A percentile compares a stretch with the other conserved stretches of the same genome.
phyloP scores from a whole-genome alignment of 2,888 invertebrate genomes.

The Latheticus oryzae region DNA sequence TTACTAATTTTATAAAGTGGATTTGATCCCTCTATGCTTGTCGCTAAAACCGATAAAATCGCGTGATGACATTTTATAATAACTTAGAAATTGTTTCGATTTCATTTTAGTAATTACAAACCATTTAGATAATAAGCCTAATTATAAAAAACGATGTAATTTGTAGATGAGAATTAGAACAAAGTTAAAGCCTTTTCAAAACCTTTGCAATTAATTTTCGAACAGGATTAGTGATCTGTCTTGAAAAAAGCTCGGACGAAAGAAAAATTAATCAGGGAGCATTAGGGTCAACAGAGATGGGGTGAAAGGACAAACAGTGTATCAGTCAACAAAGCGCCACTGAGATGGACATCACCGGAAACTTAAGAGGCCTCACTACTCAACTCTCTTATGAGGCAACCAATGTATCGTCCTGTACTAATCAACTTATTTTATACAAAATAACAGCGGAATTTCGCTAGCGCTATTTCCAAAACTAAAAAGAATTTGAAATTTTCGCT shows the following conservation, averaged over 20 bases:
- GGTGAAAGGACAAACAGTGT: slow-evolving; percentile 60
- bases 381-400: too few relatives aligned
- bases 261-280: slow-evolving; percentile 54
- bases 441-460: too few relatives aligned
- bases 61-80: slow-evolving; percentile 25
- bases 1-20: slow-evolving; percentile 35
- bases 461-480: too few relatives aligned
- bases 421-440: too few relatives aligned
- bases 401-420: too few relatives aligned
- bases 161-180: background rate
- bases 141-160: slow-evolving; percentile 5
- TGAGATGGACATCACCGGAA: slow-evolving; percentile 54
- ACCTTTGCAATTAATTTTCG: too few relatives aligned
- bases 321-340: slow-evolving; percentile 60
- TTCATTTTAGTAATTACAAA: slow-evolving; percentile 24
- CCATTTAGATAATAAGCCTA: slow-evolving; percentile 25
- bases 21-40: slow-evolving; percentile 29
- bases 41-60: slow-evolving; percentile 27
- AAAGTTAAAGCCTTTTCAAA: too few relatives aligned
- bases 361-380: too few relatives aligned
- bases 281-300: slow-evolving; percentile 52
- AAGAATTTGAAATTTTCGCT: too few relatives aligned
- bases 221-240: background rate
- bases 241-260: background rate
- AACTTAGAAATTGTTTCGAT: slow-evolving; percentile 24